Evolutionary conservation across 1,140 invertebrate genomes (phyloP), one percentile per base, ranked within the genome.

Genomic region (Potamilus streckersoni): DNA sequence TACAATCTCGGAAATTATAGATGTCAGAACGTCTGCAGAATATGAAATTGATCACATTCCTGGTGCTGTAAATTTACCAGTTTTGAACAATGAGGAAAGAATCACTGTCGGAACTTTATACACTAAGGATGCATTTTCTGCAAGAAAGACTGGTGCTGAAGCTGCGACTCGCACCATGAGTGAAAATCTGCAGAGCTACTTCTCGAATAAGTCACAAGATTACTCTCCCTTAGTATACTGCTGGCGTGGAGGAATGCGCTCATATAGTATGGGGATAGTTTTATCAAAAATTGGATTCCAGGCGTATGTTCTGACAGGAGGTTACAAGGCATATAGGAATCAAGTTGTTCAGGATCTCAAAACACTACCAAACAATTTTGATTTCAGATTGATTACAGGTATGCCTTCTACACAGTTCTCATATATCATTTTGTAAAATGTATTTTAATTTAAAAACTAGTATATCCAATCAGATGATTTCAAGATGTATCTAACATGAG

Each of bases 241-340:
- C 66, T 82, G 74, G 74, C 58, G 80, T 20, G 80, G 80, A 20
- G 80, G 80, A 68, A 78, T 79, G 70, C 72, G 80, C 63, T 82
- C 80, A 31, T 55, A 70, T 58, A 82, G 80, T 56, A 63, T 82
- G 66, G 78, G 72, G 12, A 49, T 80, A 6, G 73, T 82, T 13
- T 58, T 82, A 31, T 72, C 80, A 19, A 74, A 82, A 66, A 82
- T 77, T 57, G 78, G 78, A 1, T 82, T 82, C 65, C n/a, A 73
- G 31, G 71, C 73, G 15, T 75, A 49, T 69, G 63, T 76, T 57
- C 64, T 82, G 59, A 71, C 78, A 2, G 75, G 75, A 6, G 80
- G 80, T 12, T 82, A 82, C 58, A 77, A 76, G 60, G 61, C 70
- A 15, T 82, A 82, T 69, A 74, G 80, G 65, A 58, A 68, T 20